Evolutionary conservation across 35 echinoderm and acorn worm genomes (phyloP).

Genomic region (Lytechinus variegatus): DNA sequence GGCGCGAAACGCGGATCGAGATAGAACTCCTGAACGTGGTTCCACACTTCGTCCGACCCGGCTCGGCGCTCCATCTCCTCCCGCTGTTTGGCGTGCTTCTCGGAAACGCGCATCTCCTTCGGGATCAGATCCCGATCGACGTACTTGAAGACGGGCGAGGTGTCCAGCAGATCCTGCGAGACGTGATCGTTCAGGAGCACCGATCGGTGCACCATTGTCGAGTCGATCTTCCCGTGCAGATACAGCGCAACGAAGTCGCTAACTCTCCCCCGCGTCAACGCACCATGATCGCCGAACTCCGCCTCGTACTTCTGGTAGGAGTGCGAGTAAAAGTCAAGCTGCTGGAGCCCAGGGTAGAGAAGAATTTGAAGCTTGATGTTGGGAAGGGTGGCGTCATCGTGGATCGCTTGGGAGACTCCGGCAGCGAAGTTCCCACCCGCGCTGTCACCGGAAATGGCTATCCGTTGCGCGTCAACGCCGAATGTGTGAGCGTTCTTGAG

Average conservation of each 20-base stretch:
- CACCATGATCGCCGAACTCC: constrained; percentile 28
- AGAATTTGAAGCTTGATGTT: constrained; percentile 72
- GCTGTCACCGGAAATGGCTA: constrained; percentile 80
- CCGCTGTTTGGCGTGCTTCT: neutral
- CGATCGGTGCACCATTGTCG: neutral
- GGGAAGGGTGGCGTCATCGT: constrained; percentile 47
- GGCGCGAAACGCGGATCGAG: constrained; percentile 61
- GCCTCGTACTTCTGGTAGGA: constrained; percentile 50
- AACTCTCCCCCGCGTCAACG: neutral
- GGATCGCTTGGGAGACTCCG: constrained; percentile 62
- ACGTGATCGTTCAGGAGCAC: neutral
- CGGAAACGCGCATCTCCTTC: neutral
- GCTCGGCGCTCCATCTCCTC: neutral
- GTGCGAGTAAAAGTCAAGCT: constrained; percentile 55
- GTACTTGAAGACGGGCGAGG: constrained; percentile 18
- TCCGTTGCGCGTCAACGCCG: constrained; percentile 59
- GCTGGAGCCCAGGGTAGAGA: constrained; percentile 74
- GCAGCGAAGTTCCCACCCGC: constrained; percentile 78
- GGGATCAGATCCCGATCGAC: constrained; percentile 22
- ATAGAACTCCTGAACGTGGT: constrained; percentile 38
- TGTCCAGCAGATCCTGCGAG: neutral
- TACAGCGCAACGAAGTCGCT: constrained; percentile 8
- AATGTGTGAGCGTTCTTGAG: constrained; percentile 60
- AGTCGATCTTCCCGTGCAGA: constrained; percentile 4
- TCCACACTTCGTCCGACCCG: constrained; percentile 57